Conservation (phyloP, 2,888 invertebrate genomes). For the Graphium colonna region DNA sequence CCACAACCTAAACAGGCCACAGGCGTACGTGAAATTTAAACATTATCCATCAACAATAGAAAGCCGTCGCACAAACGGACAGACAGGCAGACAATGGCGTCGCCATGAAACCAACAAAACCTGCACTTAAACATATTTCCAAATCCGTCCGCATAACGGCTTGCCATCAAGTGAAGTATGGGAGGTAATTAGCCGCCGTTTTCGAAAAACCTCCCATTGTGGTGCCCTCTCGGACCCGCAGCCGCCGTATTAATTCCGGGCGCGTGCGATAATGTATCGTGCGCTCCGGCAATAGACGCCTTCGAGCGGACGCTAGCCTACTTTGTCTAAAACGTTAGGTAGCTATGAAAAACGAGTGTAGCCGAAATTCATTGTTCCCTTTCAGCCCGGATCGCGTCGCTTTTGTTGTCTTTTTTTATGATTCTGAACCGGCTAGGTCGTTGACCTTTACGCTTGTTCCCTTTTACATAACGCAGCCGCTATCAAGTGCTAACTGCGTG, state of each 20-base stretch:
- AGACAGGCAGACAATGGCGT: slow-evolving; percentile 29
- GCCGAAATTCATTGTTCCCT: slow-evolving; percentile 15
- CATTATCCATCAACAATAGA: slow-evolving; percentile 33
- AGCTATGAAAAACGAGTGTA: slow-evolving; percentile 19
- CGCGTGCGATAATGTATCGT: slow-evolving; percentile 22
- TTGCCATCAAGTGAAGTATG: slow-evolving; percentile 36
- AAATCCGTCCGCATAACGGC: slow-evolving; percentile 35
- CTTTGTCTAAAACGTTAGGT: slow-evolving; percentile 6
- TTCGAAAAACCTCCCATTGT: slow-evolving; percentile 37
- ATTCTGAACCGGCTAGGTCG: slow-evolving; percentile 9
- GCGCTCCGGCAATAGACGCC: slow-evolving; percentile 25
- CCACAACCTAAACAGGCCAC: not conserved
- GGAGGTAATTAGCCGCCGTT: slow-evolving; percentile 42
- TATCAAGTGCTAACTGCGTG: not conserved
- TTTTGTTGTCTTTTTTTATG: slow-evolving; percentile 14
- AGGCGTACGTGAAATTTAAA: slow-evolving; percentile 19
- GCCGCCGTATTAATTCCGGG: slow-evolving; percentile 10
- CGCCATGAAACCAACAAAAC: slow-evolving; percentile 28
- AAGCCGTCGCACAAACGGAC: slow-evolving; percentile 28
- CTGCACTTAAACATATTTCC: slow-evolving; percentile 31
- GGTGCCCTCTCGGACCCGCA: slow-evolving; percentile 34
- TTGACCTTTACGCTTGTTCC: not conserved
- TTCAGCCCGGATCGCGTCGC: slow-evolving; percentile 6
- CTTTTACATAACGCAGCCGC: not conserved
- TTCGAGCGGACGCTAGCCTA: too few species aligned